A percentile compares a stretch with the other conserved stretches of the same genome.
Evolutionary conservation across 2,113 vertebrate species (phyloP).

Genomic region (Oncorhynchus tshawytscha): DNA sequence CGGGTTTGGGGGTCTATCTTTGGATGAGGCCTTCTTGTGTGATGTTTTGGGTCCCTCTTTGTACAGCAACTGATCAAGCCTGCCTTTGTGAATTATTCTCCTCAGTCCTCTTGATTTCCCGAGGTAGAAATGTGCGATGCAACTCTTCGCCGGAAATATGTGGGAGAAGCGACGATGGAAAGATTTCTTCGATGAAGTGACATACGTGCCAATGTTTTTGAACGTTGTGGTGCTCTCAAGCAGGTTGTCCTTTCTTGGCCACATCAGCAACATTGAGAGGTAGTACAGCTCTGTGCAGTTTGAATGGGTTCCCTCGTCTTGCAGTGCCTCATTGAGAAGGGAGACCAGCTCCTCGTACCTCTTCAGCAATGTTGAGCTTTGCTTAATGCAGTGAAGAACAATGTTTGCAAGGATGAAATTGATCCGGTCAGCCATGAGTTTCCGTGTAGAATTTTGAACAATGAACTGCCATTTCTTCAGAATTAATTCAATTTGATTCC

Average conservation of each 20-base stretch:
- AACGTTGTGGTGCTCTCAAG: neutral
- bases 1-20: neutral
- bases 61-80: slow-evolving; percentile 32
- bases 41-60: neutral
- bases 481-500: slow-evolving; percentile 28
- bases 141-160: slow-evolving; percentile 34
- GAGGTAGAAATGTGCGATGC: slow-evolving; percentile 56
- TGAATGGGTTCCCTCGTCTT: slow-evolving; percentile 36
- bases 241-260: slow-evolving; percentile 31
- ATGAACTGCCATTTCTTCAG: slow-evolving; percentile 34
- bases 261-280: slow-evolving; percentile 51
- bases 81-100: slow-evolving; percentile 33
- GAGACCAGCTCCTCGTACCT: slow-evolving; percentile 43
- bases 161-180: slow-evolving; percentile 41
- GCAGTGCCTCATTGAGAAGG: slow-evolving; percentile 35
- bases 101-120: slow-evolving; percentile 41
- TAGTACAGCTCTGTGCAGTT: slow-evolving; percentile 48
- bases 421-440: slow-evolving; percentile 9
- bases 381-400: slow-evolving; percentile 41
- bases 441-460: neutral
- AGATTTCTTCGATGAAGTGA: slow-evolving; percentile 37
- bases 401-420: slow-evolving; percentile 58
- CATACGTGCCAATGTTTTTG: slow-evolving; percentile 27
- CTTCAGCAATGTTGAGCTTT: slow-evolving; percentile 14
- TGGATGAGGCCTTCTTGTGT: neutral